A percentile compares a stretch with the other conserved stretches of the same genome.
These are phyloP conservation scores for Calephelis perditalis DNA, from an alignment of 2,888 invertebrate genomes.

Conservation along the genomic window DNA sequence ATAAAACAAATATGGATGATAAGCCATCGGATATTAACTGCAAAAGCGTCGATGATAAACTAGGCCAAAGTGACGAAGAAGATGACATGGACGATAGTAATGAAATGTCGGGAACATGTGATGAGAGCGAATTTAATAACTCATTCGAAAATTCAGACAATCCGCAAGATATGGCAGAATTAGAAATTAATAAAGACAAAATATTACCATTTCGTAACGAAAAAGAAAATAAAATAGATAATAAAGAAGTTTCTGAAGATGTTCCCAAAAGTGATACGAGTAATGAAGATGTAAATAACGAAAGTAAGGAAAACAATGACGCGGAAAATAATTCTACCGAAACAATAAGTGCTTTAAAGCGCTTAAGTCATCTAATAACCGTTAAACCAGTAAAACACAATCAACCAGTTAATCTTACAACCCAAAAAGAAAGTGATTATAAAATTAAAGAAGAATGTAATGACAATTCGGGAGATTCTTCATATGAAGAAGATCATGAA, in stretches of 20 bases:
- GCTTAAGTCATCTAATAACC: conserved; percentile 50
- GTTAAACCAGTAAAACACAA: conserved; percentile 45
- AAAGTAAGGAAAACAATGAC: conserved; percentile 2
- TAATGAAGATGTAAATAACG: conserved; percentile 9
- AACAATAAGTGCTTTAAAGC: conserved; percentile 46
- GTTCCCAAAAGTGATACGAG: not conserved
- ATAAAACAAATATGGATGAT: conserved; percentile 17
- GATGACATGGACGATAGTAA: not conserved
- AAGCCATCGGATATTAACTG: not conserved
- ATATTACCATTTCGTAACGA: not conserved
- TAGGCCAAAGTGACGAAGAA: not conserved
- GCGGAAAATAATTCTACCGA: conserved; percentile 23
- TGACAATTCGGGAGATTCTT: not conserved
- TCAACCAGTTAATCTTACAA: conserved; percentile 20
- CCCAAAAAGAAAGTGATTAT: conserved; percentile 20
- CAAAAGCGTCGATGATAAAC: not conserved
- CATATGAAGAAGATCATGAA: not conserved
- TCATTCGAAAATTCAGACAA: not conserved
- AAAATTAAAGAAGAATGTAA: conserved; percentile 15
- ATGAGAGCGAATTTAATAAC: not conserved
- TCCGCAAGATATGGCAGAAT: not conserved
- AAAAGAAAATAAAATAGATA: not conserved
- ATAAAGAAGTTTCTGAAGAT: not conserved
- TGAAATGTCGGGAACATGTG: not conserved
- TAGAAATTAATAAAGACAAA: not conserved